Evolutionary conservation across 2,888 invertebrate species (phyloP).

Genomic region (Acrobasis consociella): DNA sequence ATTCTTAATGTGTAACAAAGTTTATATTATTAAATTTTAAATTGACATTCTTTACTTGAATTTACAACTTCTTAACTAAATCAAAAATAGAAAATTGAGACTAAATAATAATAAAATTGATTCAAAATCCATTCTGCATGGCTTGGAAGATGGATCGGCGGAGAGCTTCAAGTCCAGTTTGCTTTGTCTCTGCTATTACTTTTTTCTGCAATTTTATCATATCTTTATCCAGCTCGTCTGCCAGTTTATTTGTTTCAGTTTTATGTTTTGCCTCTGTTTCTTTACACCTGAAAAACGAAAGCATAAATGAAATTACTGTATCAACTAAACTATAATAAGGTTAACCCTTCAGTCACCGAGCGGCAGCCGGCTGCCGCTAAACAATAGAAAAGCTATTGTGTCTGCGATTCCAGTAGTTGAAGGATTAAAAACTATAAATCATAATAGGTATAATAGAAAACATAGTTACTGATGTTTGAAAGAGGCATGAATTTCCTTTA

Average conservation of each 20-base stretch:
- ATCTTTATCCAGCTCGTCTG: conserved; percentile 61
- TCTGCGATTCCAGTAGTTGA: no score
- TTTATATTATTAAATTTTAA: background rate
- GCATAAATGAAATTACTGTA: conserved; percentile 3
- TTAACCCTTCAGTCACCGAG: no score
- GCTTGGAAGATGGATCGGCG: conserved; percentile 62
- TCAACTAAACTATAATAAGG: conserved; percentile 26
- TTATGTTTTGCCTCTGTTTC: conserved; percentile 59
- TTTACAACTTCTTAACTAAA: background rate
- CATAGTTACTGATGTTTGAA: conserved; percentile 61
- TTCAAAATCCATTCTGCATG: conserved; percentile 56
- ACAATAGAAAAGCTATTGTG: no score
- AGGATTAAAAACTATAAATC: conserved; percentile 6
- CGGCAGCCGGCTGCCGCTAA: no score
- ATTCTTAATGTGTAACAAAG: conserved; percentile 15
- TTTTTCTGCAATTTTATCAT: conserved; percentile 64
- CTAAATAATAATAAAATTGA: conserved; percentile 12
- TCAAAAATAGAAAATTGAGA: background rate
- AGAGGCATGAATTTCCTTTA: conserved; percentile 56
- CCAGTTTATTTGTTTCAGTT: conserved; percentile 57
- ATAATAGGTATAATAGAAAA: conserved; percentile 10
- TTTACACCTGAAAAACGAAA: conserved; percentile 49
- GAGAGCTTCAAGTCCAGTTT: conserved; percentile 63
- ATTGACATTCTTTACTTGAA: background rate
- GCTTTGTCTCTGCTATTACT: conserved; percentile 63